A percentile compares a stretch with the other conserved stretches of the same genome.
Evolutionary conservation across 2,797 vertebrate genomes (phyloP).

Genomic region (Mormyrus hasselquistii): DNA sequence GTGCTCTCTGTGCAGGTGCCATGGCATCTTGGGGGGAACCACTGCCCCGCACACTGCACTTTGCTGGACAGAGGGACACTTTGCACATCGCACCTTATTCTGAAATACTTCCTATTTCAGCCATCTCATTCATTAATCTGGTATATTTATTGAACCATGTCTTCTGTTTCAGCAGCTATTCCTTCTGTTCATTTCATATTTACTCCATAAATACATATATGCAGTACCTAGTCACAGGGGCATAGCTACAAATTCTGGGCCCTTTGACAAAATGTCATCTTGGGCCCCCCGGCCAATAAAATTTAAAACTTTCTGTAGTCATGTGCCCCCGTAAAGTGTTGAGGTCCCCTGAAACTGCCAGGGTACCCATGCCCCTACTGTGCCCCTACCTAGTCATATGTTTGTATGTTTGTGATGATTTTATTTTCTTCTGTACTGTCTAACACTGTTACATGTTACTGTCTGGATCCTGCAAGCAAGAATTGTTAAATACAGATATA

Average conservation of each 20-base stretch:
- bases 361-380: background rate
- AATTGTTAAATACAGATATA: background rate
- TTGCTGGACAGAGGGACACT: background rate
- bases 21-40: background rate
- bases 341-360: background rate
- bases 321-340: background rate
- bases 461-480: background rate
- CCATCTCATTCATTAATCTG: background rate
- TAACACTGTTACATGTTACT: background rate
- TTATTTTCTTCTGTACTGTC: background rate
- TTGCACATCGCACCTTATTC: background rate
- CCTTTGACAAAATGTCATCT: background rate
- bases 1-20: background rate
- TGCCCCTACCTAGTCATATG: background rate
- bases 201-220: background rate
- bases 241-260: background rate
- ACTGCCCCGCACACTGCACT: background rate
- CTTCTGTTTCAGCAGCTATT: background rate
- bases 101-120: background rate
- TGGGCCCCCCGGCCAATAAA: background rate
- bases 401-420: background rate
- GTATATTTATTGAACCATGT: background rate
- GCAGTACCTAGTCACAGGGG: background rate
- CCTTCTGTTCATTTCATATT: background rate
- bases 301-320: background rate